Base-by-base conservation (phyloP, 1,140 invertebrate species). In the Euwallacea fornicatus region DNA sequence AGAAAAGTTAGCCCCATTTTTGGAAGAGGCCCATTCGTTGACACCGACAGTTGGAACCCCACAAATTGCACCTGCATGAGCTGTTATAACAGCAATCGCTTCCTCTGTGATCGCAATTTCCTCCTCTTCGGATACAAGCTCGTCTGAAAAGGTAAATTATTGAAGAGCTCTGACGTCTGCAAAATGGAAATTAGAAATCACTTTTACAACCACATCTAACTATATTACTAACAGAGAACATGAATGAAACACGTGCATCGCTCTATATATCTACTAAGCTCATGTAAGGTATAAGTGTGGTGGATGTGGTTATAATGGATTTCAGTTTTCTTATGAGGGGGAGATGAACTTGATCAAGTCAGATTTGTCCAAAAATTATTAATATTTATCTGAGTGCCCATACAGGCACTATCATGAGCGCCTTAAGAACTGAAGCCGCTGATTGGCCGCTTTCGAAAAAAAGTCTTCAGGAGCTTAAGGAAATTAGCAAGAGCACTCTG, bases 11-110 rank as follows among this genome's bases (percentile, higher is more conserved):
- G 76, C 93, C 93, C 92, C 92, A 94, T 82, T 93, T 93, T 81
- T 95, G 93, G 86, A 96, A 95, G 75, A 96, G 86, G 50, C 93
- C 93, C 86, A 92, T 89, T 73, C 93, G 88, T 82, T 95, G 93
- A 82, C 93, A 96, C 75, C 91, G 87, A 82, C 93, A 96, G 83
- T 95, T 96, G 76, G 91, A 89, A 21, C 93, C 93, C 93, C 93
- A 96, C 6, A 95, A 85, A 82, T 95, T 95, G 86, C 94, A 95
- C 47, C 93, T 86, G 84, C 93, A 96, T 21, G 92, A 90, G 71
- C 90, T 91, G 76, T 89, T 92, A 83, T 90, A 89, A 84, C 93
- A 95, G 84, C 93, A 95, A 81, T 93, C 92, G 59, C 91, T 90
- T 0, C 91, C 91, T 56, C 92, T 85, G 80, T 93, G 90, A 82